These are phyloP conservation scores for Nothocercus julius DNA, from an alignment of 2,113 vertebrate genomes.

Conservation along the genomic window DNA sequence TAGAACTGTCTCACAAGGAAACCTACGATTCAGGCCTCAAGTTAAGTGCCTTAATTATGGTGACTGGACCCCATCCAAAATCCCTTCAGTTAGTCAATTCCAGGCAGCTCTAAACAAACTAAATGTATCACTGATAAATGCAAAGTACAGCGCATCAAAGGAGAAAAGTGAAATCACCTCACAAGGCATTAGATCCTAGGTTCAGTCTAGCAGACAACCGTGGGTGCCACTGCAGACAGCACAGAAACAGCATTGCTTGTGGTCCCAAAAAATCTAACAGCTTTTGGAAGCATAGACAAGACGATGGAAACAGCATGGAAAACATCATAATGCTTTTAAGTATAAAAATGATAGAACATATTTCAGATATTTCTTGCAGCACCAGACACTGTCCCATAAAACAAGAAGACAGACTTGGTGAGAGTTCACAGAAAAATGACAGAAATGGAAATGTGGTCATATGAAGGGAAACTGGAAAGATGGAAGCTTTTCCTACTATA, in stretches of 20 bases:
- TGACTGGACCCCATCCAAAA: not conserved
- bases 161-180: not conserved
- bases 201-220: not conserved
- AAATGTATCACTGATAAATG: not conserved
- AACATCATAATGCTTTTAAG: not conserved
- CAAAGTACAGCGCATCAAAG: not conserved
- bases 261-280: not conserved
- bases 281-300: not conserved
- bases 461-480: constrained; percentile 13
- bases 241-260: not conserved
- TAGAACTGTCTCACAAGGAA: not conserved
- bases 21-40: not conserved
- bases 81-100: not conserved
- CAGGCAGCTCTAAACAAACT: not conserved
- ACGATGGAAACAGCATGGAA: not conserved
- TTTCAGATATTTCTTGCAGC: not conserved
- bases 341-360: not conserved
- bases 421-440: constrained; percentile 30
- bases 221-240: not conserved
- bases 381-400: not conserved
- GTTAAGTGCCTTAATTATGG: not conserved
- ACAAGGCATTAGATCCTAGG: not conserved
- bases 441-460: constrained; percentile 22
- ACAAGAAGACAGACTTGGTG: not conserved
- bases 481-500: not conserved